phyloP scores from a whole-genome alignment of 2,797 vertebrate species.

The Pteronotus mesoamericanus region DNA sequence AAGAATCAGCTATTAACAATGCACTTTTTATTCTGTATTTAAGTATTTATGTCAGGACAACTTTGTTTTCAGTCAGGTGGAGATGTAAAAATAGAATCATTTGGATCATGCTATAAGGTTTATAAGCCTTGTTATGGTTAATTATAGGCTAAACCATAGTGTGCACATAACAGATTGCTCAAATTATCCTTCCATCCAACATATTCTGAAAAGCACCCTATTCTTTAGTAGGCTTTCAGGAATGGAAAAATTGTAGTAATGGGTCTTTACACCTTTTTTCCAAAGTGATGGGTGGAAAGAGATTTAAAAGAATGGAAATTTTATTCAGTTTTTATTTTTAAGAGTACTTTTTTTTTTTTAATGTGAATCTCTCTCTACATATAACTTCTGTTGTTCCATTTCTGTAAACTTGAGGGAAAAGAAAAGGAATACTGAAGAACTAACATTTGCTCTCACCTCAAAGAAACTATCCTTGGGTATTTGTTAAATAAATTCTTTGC shows the following conservation, averaged over 20 bases:
- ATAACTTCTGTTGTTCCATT: not conserved
- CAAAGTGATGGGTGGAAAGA: not conserved
- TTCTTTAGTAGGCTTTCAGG: not conserved
- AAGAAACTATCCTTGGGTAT: not conserved
- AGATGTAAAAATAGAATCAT: constrained; percentile 10
- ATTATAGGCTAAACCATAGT: not conserved
- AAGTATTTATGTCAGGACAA: not conserved
- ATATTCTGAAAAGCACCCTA: not conserved
- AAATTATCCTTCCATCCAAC: not conserved
- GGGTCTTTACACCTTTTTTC: not conserved
- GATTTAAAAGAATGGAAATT: constrained; percentile 8
- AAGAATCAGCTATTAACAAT: not conserved
- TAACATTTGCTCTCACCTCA: constrained; percentile 30
- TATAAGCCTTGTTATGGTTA: not conserved
- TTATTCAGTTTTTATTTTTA: not conserved
- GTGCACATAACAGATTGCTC: not conserved
- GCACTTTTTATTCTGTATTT: not conserved
- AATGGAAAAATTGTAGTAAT: not conserved
- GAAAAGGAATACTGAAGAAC: not conserved
- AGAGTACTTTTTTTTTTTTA: not conserved
- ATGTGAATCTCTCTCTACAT: not conserved
- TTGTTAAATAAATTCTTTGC: constrained; percentile 21
- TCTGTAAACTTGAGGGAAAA: not conserved
- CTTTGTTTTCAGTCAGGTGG: constrained; percentile 6
- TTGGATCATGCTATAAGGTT: not conserved